These are phyloP conservation scores for Synanthedon formicaeformis DNA, from an alignment of 2,888 invertebrate species.

Conservation along the genomic window DNA sequence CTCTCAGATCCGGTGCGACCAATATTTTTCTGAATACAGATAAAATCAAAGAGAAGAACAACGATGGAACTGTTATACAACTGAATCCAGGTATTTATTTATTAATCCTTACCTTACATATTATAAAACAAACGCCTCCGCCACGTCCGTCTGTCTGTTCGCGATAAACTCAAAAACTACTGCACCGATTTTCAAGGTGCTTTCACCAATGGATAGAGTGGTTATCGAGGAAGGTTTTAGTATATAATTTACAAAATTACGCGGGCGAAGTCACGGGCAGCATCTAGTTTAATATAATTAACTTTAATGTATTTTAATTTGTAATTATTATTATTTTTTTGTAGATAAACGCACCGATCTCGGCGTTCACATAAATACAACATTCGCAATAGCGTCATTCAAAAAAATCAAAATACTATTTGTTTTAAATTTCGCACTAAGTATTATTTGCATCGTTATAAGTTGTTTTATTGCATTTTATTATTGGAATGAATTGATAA, in stretches of 20 bases:
- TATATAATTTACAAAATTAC: too few species aligned
- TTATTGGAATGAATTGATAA: constrained; percentile 56
- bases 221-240: too few species aligned
- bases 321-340: constrained; percentile 20
- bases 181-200: too few species aligned
- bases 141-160: too few species aligned
- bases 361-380: constrained; percentile 61
- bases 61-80: constrained; percentile 58
- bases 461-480: constrained; percentile 53
- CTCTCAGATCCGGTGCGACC: constrained; percentile 53
- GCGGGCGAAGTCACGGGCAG: too few species aligned
- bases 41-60: constrained; percentile 43
- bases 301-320: neutral
- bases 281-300: too few species aligned
- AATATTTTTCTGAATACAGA: constrained; percentile 60
- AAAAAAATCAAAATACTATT: constrained; percentile 62
- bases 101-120: too few species aligned
- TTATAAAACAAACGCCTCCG: too few species aligned
- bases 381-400: constrained; percentile 61
- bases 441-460: constrained; percentile 48
- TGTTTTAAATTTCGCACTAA: constrained; percentile 53
- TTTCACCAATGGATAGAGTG: too few species aligned
- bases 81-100: constrained; percentile 52
- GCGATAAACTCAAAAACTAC: too few species aligned
- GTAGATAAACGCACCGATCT: constrained; percentile 55